Evolutionary conservation across 1,140 invertebrate genomes (phyloP).

Genomic region (Pomphorhynchus laevis): DNA sequence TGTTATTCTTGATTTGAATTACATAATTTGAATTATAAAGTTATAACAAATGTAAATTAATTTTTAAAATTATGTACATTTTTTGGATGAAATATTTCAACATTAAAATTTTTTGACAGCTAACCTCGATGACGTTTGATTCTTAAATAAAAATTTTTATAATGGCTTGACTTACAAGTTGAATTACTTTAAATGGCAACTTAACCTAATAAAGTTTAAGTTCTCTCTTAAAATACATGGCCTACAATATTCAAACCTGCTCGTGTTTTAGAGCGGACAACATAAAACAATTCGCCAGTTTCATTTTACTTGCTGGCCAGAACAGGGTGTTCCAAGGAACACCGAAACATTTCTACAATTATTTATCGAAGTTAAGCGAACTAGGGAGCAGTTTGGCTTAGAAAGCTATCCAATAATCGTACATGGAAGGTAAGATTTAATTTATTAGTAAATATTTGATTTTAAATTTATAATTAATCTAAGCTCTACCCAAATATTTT

Average conservation of each 20-base stretch:
- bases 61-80: too few relatives aligned
- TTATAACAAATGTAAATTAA: too few relatives aligned
- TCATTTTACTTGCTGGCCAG: constrained; percentile 96
- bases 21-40: too few relatives aligned
- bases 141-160: too few relatives aligned
- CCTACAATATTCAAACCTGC: background rate
- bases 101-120: too few relatives aligned
- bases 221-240: too few relatives aligned
- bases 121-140: too few relatives aligned
- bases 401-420: constrained; percentile 95
- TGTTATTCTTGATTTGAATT: too few relatives aligned
- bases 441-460: background rate
- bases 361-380: constrained; percentile 93
- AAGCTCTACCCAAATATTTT: background rate
- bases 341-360: constrained; percentile 64
- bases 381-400: constrained; percentile 94
- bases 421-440: constrained; percentile 41
- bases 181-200: too few relatives aligned
- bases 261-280: constrained; percentile 37
- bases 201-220: too few relatives aligned
- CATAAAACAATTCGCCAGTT: constrained; percentile 82
- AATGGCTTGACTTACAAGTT: too few relatives aligned
- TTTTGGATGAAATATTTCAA: too few relatives aligned
- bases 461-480: background rate
- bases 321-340: constrained; percentile 77